A percentile compares a stretch with the other conserved stretches of the same genome.
These are phyloP conservation scores for Drosophila trichaetosa DNA, from an alignment of 2,888 invertebrate genomes.

Conservation along the genomic window DNA sequence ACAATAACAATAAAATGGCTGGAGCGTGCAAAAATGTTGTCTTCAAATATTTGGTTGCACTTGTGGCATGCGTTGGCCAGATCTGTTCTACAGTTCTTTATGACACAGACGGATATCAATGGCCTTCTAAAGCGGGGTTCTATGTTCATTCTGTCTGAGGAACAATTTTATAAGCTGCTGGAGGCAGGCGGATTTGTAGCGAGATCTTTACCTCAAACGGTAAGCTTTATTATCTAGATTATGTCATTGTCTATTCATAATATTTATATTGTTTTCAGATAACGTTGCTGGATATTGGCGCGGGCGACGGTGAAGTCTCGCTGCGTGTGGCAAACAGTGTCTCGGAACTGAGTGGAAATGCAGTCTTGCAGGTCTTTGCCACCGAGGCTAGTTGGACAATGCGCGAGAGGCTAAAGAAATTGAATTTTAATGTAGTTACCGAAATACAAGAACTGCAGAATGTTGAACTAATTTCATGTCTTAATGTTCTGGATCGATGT, in stretches of 20 bases:
- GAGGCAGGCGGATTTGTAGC: slow-evolving; percentile 80
- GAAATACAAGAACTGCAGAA: slow-evolving; percentile 82
- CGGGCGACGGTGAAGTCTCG: slow-evolving; percentile 98
- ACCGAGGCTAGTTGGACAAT: slow-evolving; percentile 97
- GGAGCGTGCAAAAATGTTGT: slow-evolving; percentile 82
- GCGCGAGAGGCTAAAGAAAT: slow-evolving; percentile 91
- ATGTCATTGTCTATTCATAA: background rate
- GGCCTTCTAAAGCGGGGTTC: slow-evolving; percentile 96
- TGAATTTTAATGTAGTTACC: slow-evolving; percentile 84
- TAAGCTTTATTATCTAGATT: slow-evolving; percentile 25
- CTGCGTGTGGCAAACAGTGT: slow-evolving; percentile 89
- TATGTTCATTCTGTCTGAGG: slow-evolving; percentile 97
- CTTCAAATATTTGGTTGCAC: slow-evolving; percentile 90
- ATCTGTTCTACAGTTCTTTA: slow-evolving; percentile 93
- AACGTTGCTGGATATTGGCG: slow-evolving; percentile 93
- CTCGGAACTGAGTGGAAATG: slow-evolving; percentile 56
- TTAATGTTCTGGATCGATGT: slow-evolving; percentile 98
- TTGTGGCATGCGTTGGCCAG: slow-evolving; percentile 95
- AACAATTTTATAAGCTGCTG: slow-evolving; percentile 88
- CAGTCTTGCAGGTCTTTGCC: slow-evolving; percentile 90
- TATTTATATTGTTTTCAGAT: slow-evolving; percentile 67
- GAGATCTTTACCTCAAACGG: slow-evolving; percentile 55
- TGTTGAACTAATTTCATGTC: slow-evolving; percentile 86
- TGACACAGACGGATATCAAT: slow-evolving; percentile 98
- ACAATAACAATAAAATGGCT: slow-evolving; percentile 82